Percentiles rank a stretch among this genome's conserved stretches.
Conservation (phyloP, 2,113 vertebrate genomes). For the Cardinalis cardinalis region DNA sequence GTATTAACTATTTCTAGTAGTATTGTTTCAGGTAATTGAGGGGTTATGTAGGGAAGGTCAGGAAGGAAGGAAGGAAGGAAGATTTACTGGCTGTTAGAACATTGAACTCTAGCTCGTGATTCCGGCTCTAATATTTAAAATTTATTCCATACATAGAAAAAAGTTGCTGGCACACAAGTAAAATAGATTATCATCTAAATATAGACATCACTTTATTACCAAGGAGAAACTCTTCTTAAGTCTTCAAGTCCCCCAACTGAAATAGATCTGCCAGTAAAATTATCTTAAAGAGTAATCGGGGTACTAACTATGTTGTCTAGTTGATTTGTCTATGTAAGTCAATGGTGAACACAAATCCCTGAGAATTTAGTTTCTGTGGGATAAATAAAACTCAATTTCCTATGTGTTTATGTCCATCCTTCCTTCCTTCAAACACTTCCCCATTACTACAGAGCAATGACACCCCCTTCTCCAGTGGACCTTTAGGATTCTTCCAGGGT, state of each 20-base stretch:
- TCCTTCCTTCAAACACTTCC: not conserved
- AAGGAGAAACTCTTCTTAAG: not conserved
- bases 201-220: not conserved
- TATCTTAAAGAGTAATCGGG: not conserved
- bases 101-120: not conserved
- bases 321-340: not conserved
- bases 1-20: not conserved
- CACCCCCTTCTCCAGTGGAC: rapidly evolving
- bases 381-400: not conserved
- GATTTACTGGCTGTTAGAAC: not conserved
- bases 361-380: not conserved
- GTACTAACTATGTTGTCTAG: not conserved
- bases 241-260: not conserved
- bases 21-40: not conserved
- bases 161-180: not conserved
- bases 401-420: not conserved
- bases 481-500: not conserved
- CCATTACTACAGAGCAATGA: not conserved
- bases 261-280: not conserved
- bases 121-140: not conserved
- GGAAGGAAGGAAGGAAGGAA: not conserved
- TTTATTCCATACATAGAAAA: not conserved
- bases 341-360: not conserved
- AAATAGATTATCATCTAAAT: not conserved
- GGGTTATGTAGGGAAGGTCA: not conserved